Percentiles rank a stretch among this genome's conserved stretches.
Evolutionary conservation across 2,797 vertebrate genomes (phyloP).

Genomic region (Pagetopsis macropterus): DNA sequence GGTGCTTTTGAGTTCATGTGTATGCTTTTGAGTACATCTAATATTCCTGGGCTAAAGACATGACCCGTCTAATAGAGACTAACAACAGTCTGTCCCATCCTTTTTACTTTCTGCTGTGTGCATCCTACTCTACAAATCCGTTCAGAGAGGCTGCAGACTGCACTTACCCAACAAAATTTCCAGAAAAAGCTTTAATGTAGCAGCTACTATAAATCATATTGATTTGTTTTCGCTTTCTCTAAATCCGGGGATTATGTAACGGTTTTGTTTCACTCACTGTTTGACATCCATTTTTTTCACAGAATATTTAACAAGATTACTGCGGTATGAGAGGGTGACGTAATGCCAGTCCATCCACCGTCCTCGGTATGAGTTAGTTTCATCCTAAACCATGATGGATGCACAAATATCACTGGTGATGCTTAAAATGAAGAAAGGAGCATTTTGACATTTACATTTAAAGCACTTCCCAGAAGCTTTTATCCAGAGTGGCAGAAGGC

Average conservation of each 20-base stretch:
- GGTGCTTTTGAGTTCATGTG: background rate
- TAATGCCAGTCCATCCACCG: slow-evolving; percentile 20
- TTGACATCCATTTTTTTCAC: slow-evolving; percentile 7
- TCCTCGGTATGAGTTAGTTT: slow-evolving; percentile 9
- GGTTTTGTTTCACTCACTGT: slow-evolving; percentile 26
- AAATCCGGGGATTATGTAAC: slow-evolving; percentile 35
- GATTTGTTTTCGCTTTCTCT: slow-evolving; percentile 16
- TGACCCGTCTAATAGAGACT: background rate
- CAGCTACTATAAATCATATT: slow-evolving; percentile 31
- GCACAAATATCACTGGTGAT: slow-evolving; percentile 26
- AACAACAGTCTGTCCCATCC: background rate
- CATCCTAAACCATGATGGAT: slow-evolving; percentile 46
- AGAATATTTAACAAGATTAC: slow-evolving; percentile 48
- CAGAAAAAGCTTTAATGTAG: slow-evolving; percentile 21
- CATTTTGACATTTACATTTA: slow-evolving; percentile 24
- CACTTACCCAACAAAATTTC: slow-evolving; percentile 30
- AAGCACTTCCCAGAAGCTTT: slow-evolving; percentile 28
- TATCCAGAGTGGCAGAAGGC: slow-evolving; percentile 20
- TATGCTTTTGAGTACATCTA: background rate
- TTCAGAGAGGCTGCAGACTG: slow-evolving; percentile 5
- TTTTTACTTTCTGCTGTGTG: background rate
- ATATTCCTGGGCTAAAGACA: background rate
- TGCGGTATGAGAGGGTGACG: slow-evolving; percentile 14
- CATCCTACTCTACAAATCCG: background rate
- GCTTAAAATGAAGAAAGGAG: slow-evolving; percentile 10